These are phyloP conservation scores for Coleophora deauratella DNA, from an alignment of 2,888 invertebrate genomes.

Conservation along the genomic window DNA sequence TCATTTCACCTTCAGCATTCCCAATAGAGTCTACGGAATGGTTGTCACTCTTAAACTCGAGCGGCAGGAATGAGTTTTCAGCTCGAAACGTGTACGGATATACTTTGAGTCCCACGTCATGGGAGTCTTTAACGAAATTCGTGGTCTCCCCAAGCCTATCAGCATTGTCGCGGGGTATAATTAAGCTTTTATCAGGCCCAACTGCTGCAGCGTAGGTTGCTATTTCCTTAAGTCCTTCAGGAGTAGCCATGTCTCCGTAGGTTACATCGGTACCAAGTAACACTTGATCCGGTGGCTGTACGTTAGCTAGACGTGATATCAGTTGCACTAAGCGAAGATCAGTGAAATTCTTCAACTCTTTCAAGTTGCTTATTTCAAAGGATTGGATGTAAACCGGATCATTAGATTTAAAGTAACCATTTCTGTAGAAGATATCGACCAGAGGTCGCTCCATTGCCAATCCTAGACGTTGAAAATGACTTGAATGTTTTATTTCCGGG, in stretches of 20 bases:
- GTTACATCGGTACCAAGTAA: constrained; percentile 37
- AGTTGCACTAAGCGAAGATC: constrained; percentile 47
- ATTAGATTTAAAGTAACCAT: constrained; percentile 38
- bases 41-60: constrained; percentile 37
- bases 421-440: constrained; percentile 41
- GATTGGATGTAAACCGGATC: constrained; percentile 60
- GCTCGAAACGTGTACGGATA: constrained; percentile 63
- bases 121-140: constrained; percentile 48
- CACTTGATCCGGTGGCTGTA: constrained; percentile 45
- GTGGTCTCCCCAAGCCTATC: constrained; percentile 40
- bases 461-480: constrained; percentile 43
- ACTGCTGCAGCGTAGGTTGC: constrained; percentile 55
- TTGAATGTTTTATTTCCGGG: constrained; percentile 57
- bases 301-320: constrained; percentile 23
- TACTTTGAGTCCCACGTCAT: constrained; percentile 47
- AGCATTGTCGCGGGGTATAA: constrained; percentile 47
- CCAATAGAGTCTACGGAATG: constrained; percentile 31
- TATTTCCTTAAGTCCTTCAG: constrained; percentile 45
- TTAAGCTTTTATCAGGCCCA: constrained; percentile 55
- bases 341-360: constrained; percentile 46
- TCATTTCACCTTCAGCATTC: constrained; percentile 42
- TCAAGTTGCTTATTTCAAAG: constrained; percentile 56
- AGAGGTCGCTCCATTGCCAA: constrained; percentile 46
- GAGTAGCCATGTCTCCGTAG: constrained; percentile 51
- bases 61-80: constrained; percentile 50